These are phyloP conservation scores for Anseranas semipalmata DNA, from an alignment of 2,113 vertebrate genomes.

Conservation along the genomic window DNA sequence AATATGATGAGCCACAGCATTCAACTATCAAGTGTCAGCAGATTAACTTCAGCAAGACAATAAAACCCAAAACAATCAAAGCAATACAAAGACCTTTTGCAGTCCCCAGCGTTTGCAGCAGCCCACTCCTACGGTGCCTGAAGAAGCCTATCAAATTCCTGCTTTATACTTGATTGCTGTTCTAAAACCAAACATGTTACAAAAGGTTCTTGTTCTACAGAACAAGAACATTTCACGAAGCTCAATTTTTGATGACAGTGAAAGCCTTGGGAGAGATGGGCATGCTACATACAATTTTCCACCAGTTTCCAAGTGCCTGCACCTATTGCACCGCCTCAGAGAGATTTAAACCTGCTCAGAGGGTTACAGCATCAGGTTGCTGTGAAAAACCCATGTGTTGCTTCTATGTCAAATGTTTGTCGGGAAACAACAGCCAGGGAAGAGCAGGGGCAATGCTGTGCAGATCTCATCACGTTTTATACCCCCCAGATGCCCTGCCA, in stretches of 20 bases:
- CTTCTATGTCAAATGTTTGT: background rate
- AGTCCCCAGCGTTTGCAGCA: background rate
- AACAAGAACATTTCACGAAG: background rate
- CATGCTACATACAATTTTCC: background rate
- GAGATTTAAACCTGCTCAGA: background rate
- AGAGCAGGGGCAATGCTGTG: background rate
- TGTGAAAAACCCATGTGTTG: background rate
- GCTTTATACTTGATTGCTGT: background rate
- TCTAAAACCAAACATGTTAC: background rate
- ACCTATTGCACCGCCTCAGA: background rate
- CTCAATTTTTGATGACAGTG: background rate
- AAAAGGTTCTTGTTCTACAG: background rate
- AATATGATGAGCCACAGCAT: background rate
- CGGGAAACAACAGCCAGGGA: background rate
- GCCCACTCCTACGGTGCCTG: background rate
- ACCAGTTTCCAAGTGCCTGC: background rate
- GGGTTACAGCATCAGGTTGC: background rate
- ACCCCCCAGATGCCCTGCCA: background rate
- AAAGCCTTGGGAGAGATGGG: background rate
- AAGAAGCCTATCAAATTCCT: background rate
- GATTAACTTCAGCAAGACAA: background rate
- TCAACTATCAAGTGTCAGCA: background rate
- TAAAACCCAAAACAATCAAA: background rate
- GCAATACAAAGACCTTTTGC: background rate
- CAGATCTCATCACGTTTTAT: background rate